A percentile compares a stretch with the other conserved stretches of the same genome.
phyloP scores from a whole-genome alignment of 2,888 invertebrate genomes.

The Ophion ellenae region DNA sequence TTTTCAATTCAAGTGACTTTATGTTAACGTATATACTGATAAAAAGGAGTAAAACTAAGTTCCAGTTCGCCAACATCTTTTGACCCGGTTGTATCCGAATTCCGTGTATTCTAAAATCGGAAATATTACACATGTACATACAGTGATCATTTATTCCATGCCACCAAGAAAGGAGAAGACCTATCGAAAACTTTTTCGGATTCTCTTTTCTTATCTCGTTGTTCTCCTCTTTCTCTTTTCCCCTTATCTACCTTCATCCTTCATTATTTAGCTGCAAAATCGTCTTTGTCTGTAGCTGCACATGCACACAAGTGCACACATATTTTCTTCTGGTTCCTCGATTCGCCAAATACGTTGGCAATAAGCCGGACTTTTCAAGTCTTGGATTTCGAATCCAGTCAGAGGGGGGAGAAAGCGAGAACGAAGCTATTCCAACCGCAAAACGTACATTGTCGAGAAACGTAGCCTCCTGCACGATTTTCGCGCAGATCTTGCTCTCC shows the following conservation, averaged over 20 bases:
- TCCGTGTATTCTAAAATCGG: background rate
- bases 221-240: background rate
- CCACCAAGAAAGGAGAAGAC: conserved; percentile 10
- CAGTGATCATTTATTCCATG: conserved; percentile 42
- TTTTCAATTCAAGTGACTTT: background rate
- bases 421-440: conserved; percentile 45
- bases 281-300: conserved; percentile 20
- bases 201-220: conserved; percentile 29
- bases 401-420: conserved; percentile 17
- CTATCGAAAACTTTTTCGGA: conserved; percentile 51
- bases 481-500: conserved; percentile 34
- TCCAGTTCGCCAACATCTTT: conserved; percentile 56
- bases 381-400: conserved; percentile 18
- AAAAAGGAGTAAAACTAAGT: conserved; percentile 34
- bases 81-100: conserved; percentile 17
- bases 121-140: conserved; percentile 9
- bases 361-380: conserved; percentile 56
- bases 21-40: conserved; percentile 1
- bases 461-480: conserved; percentile 49
- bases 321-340: background rate
- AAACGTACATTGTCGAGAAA: conserved; percentile 56
- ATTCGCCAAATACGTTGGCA: conserved; percentile 51
- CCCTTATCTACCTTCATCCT: background rate
- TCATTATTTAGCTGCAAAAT: conserved; percentile 31
- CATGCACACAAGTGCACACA: background rate